phyloP scores from a whole-genome alignment of 1,140 invertebrate species.

The Procambarus clarkii region DNA sequence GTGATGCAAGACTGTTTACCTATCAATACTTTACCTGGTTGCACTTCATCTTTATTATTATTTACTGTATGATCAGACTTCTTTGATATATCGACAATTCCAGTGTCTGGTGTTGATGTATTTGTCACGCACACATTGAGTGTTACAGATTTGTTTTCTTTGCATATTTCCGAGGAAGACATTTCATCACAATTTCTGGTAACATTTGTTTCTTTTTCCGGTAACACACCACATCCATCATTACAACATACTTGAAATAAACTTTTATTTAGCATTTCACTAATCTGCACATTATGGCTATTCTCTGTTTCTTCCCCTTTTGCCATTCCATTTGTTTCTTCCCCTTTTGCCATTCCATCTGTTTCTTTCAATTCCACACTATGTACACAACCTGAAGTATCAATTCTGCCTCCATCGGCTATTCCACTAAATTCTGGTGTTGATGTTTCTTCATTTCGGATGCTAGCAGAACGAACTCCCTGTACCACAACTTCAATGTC shows the following conservation, averaged over 20 bases:
- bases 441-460: neutral
- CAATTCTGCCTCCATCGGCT: neutral
- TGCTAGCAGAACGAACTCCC: neutral
- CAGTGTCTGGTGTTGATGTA: neutral
- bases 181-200: neutral
- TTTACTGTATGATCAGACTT: neutral
- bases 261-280: neutral
- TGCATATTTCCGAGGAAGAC: neutral
- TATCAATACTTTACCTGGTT: neutral
- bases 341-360: neutral
- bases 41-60: neutral
- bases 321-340: neutral
- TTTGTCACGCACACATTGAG: neutral
- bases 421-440: neutral
- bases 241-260: neutral
- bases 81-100: neutral
- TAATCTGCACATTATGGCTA: neutral
- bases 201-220: neutral
- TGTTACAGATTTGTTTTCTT: neutral
- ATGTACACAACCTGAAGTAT: neutral
- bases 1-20: neutral
- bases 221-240: neutral
- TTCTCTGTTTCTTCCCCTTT: neutral
- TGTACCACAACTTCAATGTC: conserved; percentile 53
- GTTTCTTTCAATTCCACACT: neutral